A percentile compares a stretch with the other conserved stretches of the same genome.
Evolutionary conservation across 2,888 invertebrate genomes (phyloP).

Genomic region (Cheilosia pagana): DNA sequence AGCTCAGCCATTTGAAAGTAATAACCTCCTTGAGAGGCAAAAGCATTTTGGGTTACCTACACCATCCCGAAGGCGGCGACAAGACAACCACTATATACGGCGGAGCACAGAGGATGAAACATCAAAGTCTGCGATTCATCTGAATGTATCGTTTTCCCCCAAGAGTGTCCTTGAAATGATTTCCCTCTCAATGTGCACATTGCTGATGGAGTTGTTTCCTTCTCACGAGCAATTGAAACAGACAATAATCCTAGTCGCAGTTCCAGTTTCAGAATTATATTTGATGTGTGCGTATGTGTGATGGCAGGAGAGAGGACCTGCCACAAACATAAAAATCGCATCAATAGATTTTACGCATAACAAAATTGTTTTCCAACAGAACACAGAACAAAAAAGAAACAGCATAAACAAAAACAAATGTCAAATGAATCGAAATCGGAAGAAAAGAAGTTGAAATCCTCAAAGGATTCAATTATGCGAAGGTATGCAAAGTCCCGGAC

Average conservation of each 20-base stretch:
- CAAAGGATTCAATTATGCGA: slow-evolving; percentile 66
- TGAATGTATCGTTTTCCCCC: slow-evolving; percentile 59
- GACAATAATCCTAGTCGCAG: slow-evolving; percentile 52
- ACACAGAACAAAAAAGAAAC: too few relatives aligned
- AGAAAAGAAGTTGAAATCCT: slow-evolving; percentile 41
- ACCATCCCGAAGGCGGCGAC: slow-evolving; percentile 29
- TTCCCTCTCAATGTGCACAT: slow-evolving; percentile 1
- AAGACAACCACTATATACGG: neutral
- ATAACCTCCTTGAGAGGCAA: slow-evolving; percentile 42
- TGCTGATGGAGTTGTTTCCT: neutral
- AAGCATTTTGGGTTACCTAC: slow-evolving; percentile 20
- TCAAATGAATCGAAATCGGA: neutral
- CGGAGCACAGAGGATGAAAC: slow-evolving; percentile 41
- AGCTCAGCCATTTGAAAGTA: slow-evolving; percentile 67
- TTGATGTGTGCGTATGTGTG: slow-evolving; percentile 21
- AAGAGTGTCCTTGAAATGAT: slow-evolving; percentile 54
- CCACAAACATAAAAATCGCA: slow-evolving; percentile 67
- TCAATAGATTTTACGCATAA: slow-evolving; percentile 61
- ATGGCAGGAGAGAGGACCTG: slow-evolving; percentile 19
- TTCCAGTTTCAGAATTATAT: slow-evolving; percentile 16
- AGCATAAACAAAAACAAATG: neutral
- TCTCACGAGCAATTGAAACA: slow-evolving; percentile 31
- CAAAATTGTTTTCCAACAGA: slow-evolving; percentile 54
- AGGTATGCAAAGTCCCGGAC: slow-evolving; percentile 51
- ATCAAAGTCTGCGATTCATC: slow-evolving; percentile 66